Evolutionary conservation across 2,888 invertebrate species (phyloP), one percentile per base, ranked within the genome.

Genomic region (Cataglyphis livida): DNA sequence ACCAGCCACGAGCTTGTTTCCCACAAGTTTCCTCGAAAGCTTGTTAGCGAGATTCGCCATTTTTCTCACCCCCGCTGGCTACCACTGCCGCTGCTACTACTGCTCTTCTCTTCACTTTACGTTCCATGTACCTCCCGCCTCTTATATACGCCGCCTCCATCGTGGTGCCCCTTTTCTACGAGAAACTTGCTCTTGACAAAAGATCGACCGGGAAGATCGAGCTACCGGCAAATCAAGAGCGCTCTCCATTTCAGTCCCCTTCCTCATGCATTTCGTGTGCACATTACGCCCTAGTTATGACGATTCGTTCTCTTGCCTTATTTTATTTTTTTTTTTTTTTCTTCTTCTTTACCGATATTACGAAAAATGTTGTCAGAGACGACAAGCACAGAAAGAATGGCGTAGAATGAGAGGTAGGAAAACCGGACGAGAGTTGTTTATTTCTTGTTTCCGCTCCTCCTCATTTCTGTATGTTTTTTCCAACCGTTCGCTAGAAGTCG

Each of bases 21-120:
- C 84, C 86, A 84, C 88, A 85, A 88, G 86, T 86, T 88, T 71
- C 41, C 91, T 92, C 91, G 91, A 92, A 93, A 93, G 93, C 93
- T 93, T 91, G 93, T 93, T 93, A 93, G 92, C 87, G 92, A 93
- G 90, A 90, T 92, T 92, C 91, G 89, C 92, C 89, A 91, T 92
- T 91, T 91, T 92, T 90, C 89, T 88, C 87, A 66, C 65, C 79
- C 82, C 74, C 66, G 44, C 61, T 54, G 32, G 57, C 75, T 71
- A 35, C 66, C 78, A 59, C 41, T 15, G 78, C 28, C 54, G 44
- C 84, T 44, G 18, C 41, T 48, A 57, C 41, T 48, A 57, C 74
- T 68, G 79, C 64, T 68, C 70, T 76, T 75, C 75, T 81, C 32
- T 54, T 48, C 61, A 57, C 71, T 75, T 68, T 84, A 57, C 82